Base-by-base conservation (phyloP, 2,797 vertebrate genomes). In the Alosa sapidissima region DNA sequence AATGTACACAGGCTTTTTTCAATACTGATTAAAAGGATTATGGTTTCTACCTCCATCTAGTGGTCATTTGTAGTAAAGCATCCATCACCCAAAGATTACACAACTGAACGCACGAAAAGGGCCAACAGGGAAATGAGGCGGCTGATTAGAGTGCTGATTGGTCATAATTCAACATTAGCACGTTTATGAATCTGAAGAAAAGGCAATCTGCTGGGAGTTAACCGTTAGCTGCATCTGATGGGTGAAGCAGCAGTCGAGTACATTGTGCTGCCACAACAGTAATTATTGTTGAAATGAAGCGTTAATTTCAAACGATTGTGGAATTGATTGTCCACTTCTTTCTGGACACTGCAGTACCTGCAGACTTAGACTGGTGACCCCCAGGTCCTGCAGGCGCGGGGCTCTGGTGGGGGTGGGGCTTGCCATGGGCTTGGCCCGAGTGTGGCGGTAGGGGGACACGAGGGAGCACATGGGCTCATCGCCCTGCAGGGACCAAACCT, bases 341-440 rank as follows among this genome's bases (percentile, higher is more conserved):
- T 8, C 5, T 75, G 36, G 13, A 75, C 68, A 45, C 72, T 3
- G 36, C 16, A 19, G 72, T 88, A 91, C 89, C 89, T 91, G 81
- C 84, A 90, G 85, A 81, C 88, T 90, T 88, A 87, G 84, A 81
- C 85, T 83, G 58, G 88, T 82, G 48, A 88, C 68, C 72, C 90
- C 89, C 82, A 91, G 90, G 45, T 92, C 91, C 84, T 87, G 87
- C 84, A 90, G 85, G 87, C 75, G 54, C 45, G 91, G 91, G 81
- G 54, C 87, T 88, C 91, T 90, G 84, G 87, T 91, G 45, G 90
- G 91, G 24, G 87, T 58, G 8, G 92, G 91, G 86, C 91, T 92
- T 78, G 91, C 89, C 82, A 90, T 89, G 58, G 91, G 90, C 55
- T 86, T 86, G 52, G 81, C 81, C 19, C 84, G 88, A 84, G 83